These are phyloP conservation scores for Diploptera punctata DNA, from an alignment of 2,888 invertebrate genomes.

Conservation along the genomic window DNA sequence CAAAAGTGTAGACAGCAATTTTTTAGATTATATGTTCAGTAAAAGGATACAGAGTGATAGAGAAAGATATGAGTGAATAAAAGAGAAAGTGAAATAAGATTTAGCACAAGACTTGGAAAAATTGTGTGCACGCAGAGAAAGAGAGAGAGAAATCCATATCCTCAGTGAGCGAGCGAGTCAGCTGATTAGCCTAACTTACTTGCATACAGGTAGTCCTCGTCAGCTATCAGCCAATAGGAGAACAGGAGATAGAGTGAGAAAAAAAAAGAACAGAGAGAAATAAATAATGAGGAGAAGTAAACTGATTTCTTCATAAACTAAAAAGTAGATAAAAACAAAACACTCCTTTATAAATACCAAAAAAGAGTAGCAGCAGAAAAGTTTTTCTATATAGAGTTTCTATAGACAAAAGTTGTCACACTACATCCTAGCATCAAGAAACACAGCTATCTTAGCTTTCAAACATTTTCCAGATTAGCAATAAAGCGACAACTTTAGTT, in stretches of 20 bases:
- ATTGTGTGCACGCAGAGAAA: conserved; percentile 27
- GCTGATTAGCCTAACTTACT: conserved; percentile 61
- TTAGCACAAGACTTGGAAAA: conserved; percentile 24
- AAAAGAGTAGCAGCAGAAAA: conserved; percentile 11
- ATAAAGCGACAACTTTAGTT: neutral
- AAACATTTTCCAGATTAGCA: conserved; percentile 1
- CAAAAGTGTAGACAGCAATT: too few species aligned
- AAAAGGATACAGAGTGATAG: too few species aligned
- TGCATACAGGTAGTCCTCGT: conserved; percentile 67
- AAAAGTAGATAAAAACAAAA: conserved; percentile 18
- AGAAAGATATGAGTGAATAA: conserved; percentile 4
- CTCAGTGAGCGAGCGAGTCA: conserved; percentile 21
- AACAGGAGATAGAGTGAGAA: conserved; percentile 29
- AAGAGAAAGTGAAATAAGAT: conserved; percentile 21
- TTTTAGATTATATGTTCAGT: too few species aligned
- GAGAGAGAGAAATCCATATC: conserved; percentile 5
- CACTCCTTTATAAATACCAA: neutral
- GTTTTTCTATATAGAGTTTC: neutral
- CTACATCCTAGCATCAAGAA: conserved; percentile 17
- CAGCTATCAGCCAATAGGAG: conserved; percentile 40
- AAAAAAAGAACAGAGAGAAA: conserved; percentile 36
- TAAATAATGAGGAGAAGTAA: conserved; percentile 16
- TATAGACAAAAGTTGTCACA: conserved; percentile 10
- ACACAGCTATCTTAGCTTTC: conserved; percentile 2
- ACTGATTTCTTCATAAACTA: conserved; percentile 19